These are phyloP conservation scores for Myotis brandtii DNA, from an alignment of 2,113 vertebrate genomes.

Conservation along the genomic window DNA sequence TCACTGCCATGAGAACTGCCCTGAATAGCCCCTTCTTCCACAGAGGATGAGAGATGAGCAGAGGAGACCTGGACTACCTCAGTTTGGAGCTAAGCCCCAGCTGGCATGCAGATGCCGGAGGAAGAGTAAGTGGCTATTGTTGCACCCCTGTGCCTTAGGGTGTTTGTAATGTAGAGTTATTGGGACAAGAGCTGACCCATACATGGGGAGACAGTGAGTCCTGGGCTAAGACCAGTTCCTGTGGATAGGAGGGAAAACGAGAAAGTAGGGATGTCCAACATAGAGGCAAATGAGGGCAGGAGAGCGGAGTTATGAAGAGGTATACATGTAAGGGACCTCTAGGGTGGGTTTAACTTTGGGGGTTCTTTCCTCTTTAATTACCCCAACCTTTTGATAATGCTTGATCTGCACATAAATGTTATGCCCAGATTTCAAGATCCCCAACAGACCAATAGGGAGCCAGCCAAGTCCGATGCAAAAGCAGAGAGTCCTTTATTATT, in stretches of 20 bases:
- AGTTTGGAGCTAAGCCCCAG: background rate
- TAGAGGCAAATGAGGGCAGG: background rate
- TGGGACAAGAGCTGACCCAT: background rate
- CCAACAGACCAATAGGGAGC: no score
- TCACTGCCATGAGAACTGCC: background rate
- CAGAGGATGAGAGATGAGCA: background rate
- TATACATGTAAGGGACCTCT: background rate
- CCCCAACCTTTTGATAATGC: background rate
- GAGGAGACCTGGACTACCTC: background rate
- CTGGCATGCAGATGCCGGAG: background rate
- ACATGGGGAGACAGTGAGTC: background rate
- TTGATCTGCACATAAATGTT: background rate
- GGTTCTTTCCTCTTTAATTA: background rate
- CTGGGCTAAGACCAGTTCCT: background rate
- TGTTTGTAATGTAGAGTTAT: background rate
- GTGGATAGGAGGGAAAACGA: background rate
- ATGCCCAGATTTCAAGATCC: no score
- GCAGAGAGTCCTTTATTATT: no score
- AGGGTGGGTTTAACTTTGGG: background rate
- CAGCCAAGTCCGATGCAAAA: no score
- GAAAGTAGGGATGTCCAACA: background rate
- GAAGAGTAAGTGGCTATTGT: background rate
- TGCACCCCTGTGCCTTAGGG: background rate
- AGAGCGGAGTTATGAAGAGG: background rate
- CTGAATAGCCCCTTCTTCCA: background rate